These are phyloP conservation scores for Smithornis capensis DNA, from an alignment of 2,113 vertebrate genomes.

Conservation along the genomic window DNA sequence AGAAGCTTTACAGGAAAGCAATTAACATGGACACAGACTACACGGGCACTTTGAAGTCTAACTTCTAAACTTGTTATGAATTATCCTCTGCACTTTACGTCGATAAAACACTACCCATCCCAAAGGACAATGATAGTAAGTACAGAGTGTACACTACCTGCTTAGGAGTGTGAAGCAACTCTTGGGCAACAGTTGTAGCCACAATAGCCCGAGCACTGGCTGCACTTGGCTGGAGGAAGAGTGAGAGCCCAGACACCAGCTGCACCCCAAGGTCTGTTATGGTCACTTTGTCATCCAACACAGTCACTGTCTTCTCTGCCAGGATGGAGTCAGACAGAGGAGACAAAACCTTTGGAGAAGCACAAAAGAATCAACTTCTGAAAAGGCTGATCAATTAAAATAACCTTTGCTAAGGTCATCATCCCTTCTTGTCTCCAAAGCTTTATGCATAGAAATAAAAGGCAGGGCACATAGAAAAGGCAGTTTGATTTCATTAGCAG, in stretches of 20 bases:
- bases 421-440: neutral
- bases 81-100: neutral
- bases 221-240: conserved; percentile 83
- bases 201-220: conserved; percentile 83
- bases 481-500: neutral
- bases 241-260: conserved; percentile 88
- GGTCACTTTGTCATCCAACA: conserved; percentile 93
- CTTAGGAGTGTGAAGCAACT: conserved; percentile 86
- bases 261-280: conserved; percentile 92
- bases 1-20: neutral
- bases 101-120: neutral
- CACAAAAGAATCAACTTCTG: neutral
- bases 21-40: rapidly evolving
- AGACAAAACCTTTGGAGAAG: conserved; percentile 83
- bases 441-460: neutral
- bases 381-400: neutral
- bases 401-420: neutral
- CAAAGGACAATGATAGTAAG: neutral
- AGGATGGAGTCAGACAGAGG: conserved; percentile 95
- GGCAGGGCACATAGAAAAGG: neutral
- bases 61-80: neutral
- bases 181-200: conserved; percentile 85
- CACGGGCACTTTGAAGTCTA: neutral
- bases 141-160: conserved; percentile 76
- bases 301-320: conserved; percentile 93